These are phyloP conservation scores for Theonella swinhoei DNA, from an alignment of 37 sponge, comb jelly and placozoan genomes.

Conservation along the genomic window DNA sequence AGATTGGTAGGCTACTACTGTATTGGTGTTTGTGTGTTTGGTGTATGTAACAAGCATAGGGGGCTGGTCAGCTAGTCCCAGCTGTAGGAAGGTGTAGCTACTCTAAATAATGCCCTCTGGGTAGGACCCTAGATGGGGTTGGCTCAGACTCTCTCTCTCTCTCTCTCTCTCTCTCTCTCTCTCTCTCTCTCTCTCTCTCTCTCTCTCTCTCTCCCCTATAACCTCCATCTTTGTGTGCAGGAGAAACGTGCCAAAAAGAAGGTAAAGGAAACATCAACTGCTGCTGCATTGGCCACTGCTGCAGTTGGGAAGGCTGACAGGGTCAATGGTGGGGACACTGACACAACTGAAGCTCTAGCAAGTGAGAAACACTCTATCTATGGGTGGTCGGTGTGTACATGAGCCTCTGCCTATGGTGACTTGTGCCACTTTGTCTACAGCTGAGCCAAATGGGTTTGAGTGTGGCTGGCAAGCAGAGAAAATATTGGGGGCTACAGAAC, in stretches of 20 bases:
- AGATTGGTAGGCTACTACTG: no score
- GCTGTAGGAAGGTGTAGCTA: no score
- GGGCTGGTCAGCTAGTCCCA: no score
- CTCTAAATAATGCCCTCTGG: no score
- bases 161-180: slow-evolving; percentile 9
- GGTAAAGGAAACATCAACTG: not conserved
- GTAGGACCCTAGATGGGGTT: no score
- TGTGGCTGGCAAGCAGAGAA: slow-evolving; percentile 66
- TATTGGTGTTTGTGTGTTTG: no score
- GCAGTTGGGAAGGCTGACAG: not conserved
- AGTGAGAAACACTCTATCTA: no score
- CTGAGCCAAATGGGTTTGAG: slow-evolving; percentile 86
- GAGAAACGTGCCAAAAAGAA: not conserved
- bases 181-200: not conserved
- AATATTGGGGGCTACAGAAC: slow-evolving; percentile 93
- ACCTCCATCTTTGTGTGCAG: not conserved
- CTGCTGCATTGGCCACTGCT: not conserved
- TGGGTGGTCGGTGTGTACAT: no score
- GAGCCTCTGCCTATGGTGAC: no score
- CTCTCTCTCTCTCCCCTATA: not conserved
- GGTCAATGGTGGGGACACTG: not conserved
- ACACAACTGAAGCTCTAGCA: no score
- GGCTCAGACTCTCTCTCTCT: not conserved
- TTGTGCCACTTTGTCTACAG: no score
- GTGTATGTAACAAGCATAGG: no score